Conservation (phyloP, 2,797 vertebrate genomes). For the Lagorchestes hirsutus region DNA sequence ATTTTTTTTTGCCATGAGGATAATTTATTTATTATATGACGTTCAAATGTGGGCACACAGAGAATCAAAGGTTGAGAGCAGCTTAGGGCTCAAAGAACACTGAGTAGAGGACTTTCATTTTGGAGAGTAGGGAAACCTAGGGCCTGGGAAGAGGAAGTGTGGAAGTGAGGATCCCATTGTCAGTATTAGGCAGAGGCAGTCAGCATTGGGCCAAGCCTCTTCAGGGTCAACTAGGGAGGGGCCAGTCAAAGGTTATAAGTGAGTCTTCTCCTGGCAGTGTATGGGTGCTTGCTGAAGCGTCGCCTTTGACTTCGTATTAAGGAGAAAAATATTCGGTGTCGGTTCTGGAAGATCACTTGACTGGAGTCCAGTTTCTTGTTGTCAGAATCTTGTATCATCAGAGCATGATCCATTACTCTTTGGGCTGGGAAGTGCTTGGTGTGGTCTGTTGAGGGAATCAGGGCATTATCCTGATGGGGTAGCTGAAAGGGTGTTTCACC, state of each 20-base stretch:
- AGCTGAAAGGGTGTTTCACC: background rate
- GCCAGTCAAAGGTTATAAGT: background rate
- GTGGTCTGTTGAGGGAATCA: background rate
- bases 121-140: background rate
- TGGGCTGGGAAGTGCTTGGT: background rate
- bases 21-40: background rate
- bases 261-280: background rate
- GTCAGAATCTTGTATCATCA: background rate
- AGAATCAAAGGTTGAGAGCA: background rate
- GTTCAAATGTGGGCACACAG: background rate
- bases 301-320: background rate
- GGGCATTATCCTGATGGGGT: background rate
- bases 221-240: background rate
- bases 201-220: background rate
- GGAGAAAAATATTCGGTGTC: background rate
- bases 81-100: background rate
- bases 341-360: background rate
- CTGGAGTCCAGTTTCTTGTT: background rate
- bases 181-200: background rate
- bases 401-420: background rate
- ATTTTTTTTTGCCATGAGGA: background rate
- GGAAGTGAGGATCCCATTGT: constrained; percentile 7
- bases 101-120: background rate
- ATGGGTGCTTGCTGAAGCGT: background rate
- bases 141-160: background rate